Base-by-base conservation (phyloP, 2,888 invertebrate species). In the Microctonus aethiopoides region DNA sequence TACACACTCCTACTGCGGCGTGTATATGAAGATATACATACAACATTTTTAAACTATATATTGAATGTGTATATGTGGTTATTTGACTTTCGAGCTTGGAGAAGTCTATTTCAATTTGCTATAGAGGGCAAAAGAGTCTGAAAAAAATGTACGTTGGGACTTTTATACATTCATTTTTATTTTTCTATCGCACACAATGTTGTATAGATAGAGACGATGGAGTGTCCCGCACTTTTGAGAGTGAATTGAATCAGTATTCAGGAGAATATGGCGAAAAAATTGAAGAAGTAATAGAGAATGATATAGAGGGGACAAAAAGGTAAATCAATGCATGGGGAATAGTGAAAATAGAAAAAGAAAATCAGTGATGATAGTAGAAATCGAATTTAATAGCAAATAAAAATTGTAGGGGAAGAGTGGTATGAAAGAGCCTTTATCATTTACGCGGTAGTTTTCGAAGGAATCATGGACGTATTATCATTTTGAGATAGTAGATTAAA, bases 191-290 rank as follows among this genome's bases (percentile, higher is more conserved):
- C 16, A 46, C 16, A 46, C 46, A 46, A 46, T 46, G 46, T 16
- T 0, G 3, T n/a, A 16, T n/a, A n/a, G n/a, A n/a, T n/a, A n/a
- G n/a, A n/a, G n/a, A 46, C 20, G 10, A n/a, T 16, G 16, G 16
- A 16, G 46, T 16, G 16, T n/a, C 7, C 16, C 7, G 46, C 16
- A 46, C 20, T 46, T 46, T n/a, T 46, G 9, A 7, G 46, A 46
- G 24, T n/a, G n/a, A n/a, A n/a, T n/a, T 26, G 54, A 54, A 54
- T 54, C 54, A 54, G 13, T 26, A 54, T 54, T 54, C 22, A 54
- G 1, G 24, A 54, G 54, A 54, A n/a, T n/a, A n/a, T n/a, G n/a
- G n/a, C n/a, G n/a, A n/a, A n/a, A n/a, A n/a, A n/a, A n/a, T n/a
- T n/a, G 26, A 22, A 26, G 11, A 4, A 26, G 11, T 4, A 24